phyloP scores from a whole-genome alignment of 2,888 invertebrate species.

The Bedellia somnulentella region DNA sequence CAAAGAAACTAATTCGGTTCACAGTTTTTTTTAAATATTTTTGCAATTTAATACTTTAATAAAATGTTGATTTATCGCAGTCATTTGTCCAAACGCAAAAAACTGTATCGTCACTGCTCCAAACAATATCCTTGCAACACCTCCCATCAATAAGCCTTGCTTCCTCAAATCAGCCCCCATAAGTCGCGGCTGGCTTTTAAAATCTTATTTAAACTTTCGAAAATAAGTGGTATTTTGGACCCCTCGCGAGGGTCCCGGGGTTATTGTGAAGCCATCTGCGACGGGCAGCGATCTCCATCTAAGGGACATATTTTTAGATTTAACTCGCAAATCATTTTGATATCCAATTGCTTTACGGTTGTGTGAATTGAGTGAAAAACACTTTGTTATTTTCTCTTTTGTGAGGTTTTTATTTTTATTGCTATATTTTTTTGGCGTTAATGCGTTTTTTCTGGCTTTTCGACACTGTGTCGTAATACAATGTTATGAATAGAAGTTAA shows the following conservation, averaged over 20 bases:
- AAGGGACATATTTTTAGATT: constrained; percentile 59
- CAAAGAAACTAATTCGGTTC: too few species aligned
- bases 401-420: constrained; percentile 29
- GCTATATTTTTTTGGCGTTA: too few species aligned
- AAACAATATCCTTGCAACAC: too few species aligned
- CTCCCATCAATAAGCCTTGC: too few species aligned
- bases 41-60: too few species aligned
- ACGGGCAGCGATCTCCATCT: constrained; percentile 41
- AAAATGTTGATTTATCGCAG: too few species aligned
- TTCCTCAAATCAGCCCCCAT: constrained; percentile 24
- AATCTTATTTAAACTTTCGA: constrained; percentile 61
- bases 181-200: constrained; percentile 49
- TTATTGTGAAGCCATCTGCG: constrained; percentile 60
- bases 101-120: too few species aligned
- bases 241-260: constrained; percentile 31
- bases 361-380: constrained; percentile 44
- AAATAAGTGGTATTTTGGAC: constrained; percentile 42
- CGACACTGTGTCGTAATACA: too few species aligned
- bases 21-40: too few species aligned
- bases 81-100: too few species aligned
- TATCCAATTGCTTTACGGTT: constrained; percentile 56
- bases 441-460: too few species aligned
- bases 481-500: too few species aligned
- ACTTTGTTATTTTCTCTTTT: constrained; percentile 43
- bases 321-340: constrained; percentile 56